A percentile compares a stretch with the other conserved stretches of the same genome.
phyloP scores from a whole-genome alignment of 1,140 invertebrate genomes.

The Glomeris maerens region DNA sequence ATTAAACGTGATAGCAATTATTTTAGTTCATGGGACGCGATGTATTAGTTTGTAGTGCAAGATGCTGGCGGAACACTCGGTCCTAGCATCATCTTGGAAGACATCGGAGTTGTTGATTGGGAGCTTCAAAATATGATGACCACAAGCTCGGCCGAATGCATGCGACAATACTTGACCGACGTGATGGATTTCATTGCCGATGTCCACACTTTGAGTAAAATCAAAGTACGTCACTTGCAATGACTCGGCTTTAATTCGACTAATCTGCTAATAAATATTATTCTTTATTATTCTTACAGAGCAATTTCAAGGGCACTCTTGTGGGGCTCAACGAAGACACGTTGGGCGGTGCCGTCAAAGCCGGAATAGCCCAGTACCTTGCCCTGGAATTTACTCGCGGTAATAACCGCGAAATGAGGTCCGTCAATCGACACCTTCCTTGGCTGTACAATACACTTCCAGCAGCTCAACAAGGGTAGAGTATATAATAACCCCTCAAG shows the following conservation, averaged over 20 bases:
- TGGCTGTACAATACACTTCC: constrained; percentile 82
- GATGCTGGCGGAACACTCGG: constrained; percentile 64
- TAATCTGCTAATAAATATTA: not conserved
- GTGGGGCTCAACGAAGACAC: constrained; percentile 86
- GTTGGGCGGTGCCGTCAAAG: constrained; percentile 84
- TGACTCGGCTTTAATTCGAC: not conserved
- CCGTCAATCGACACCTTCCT: constrained; percentile 68
- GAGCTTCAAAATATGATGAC: constrained; percentile 39
- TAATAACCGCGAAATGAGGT: constrained; percentile 67
- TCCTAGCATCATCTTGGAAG: constrained; percentile 41
- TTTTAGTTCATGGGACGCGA: too few relatives aligned
- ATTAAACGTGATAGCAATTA: too few relatives aligned
- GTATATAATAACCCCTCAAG: too few relatives aligned
- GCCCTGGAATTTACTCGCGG: constrained; percentile 81
- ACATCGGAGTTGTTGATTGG: constrained; percentile 26
- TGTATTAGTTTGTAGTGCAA: constrained; percentile 38
- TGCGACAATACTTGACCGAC: constrained; percentile 82
- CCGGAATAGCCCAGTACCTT: constrained; percentile 85
- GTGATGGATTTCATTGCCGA: constrained; percentile 90
- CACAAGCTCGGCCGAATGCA: constrained; percentile 80
- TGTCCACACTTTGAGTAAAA: constrained; percentile 88
- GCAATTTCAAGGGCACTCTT: constrained; percentile 57
- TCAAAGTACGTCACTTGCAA: constrained; percentile 53
- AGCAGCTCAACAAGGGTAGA: constrained; percentile 65
- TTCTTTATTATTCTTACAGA: constrained; percentile 38